Percentiles rank a stretch among this genome's conserved stretches.
Conservation (phyloP, 1,140 invertebrate genomes). For the Lysiphlebus fabarum region DNA sequence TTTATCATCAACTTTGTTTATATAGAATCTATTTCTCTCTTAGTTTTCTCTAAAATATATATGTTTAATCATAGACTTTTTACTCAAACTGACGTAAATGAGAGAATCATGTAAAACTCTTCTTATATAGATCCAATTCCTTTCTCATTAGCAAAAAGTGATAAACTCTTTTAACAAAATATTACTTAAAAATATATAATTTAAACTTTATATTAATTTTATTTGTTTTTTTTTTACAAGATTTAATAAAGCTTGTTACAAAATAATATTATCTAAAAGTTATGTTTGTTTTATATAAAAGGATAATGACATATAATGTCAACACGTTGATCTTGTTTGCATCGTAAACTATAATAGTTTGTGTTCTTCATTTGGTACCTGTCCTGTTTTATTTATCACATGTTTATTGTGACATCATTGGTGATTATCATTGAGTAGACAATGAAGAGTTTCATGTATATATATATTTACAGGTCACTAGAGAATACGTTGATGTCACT, state of each 20-base stretch:
- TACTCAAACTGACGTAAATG: constrained; percentile 4
- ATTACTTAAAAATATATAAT: too few species aligned
- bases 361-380: constrained; percentile 6
- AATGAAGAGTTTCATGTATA: constrained; percentile 2
- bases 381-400: constrained; percentile 6
- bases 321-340: constrained; percentile 46
- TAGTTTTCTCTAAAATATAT: not conserved
- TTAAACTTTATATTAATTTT: too few species aligned
- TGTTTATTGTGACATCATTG: not conserved
- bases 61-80: not conserved
- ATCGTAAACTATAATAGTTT: constrained; percentile 39
- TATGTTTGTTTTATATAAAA: not conserved
- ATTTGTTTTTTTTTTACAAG: too few species aligned
- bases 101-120: constrained; percentile 3
- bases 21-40: not conserved
- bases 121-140: constrained; percentile 1
- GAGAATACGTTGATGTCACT: not conserved
- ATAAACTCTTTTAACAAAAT: not conserved
- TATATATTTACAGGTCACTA: constrained; percentile 6
- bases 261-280: too few species aligned
- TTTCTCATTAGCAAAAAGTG: constrained; percentile 1
- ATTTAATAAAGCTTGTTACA: too few species aligned
- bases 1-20: not conserved
- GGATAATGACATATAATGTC: constrained; percentile 46
- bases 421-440: constrained; percentile 12